A percentile compares a stretch with the other conserved stretches of the same genome.
These are phyloP conservation scores for Champsocephalus esox DNA, from an alignment of 2,797 vertebrate genomes.

Conservation along the genomic window DNA sequence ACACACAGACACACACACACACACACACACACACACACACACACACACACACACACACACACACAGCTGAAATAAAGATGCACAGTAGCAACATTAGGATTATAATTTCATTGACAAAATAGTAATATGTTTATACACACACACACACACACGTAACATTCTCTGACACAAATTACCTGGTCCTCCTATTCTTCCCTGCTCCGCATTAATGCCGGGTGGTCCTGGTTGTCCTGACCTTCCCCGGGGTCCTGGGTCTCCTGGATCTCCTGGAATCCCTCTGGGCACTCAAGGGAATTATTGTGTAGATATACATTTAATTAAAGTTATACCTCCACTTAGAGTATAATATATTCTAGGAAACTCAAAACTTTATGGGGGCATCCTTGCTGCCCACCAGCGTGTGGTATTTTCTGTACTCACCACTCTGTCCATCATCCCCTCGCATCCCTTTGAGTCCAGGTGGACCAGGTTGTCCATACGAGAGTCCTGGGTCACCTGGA, in stretches of 20 bases:
- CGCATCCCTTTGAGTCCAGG: constrained; percentile 67
- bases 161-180: constrained; percentile 53
- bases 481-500: constrained; percentile 65
- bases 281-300: constrained; percentile 28
- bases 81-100: no score
- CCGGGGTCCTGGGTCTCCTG: constrained; percentile 56
- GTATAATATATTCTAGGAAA: not conserved
- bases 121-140: no score
- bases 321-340: not conserved
- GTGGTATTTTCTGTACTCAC: constrained; percentile 42
- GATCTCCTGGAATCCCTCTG: constrained; percentile 55
- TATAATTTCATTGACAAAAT: no score
- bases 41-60: no score
- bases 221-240: constrained; percentile 63
- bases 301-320: not conserved
- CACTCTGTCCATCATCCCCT: constrained; percentile 43
- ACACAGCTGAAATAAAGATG: no score
- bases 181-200: constrained; percentile 52
- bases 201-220: constrained; percentile 49
- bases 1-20: no score
- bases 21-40: no score
- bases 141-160: no score
- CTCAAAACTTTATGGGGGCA: not conserved
- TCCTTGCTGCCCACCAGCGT: not conserved
- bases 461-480: constrained; percentile 57